Base-by-base conservation (phyloP, 2,888 invertebrate genomes). In the Elegia similella region DNA sequence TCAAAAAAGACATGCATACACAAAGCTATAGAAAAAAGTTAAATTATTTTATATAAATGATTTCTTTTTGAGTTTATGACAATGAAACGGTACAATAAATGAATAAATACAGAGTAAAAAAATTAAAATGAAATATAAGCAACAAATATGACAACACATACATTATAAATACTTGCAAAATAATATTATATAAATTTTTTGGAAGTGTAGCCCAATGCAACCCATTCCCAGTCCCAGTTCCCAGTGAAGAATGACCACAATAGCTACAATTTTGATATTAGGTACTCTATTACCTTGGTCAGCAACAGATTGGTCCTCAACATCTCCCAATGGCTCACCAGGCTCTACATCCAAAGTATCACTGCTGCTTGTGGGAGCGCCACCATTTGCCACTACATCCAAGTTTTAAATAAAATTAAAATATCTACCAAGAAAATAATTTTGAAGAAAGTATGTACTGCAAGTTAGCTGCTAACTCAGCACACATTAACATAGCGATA, bases 351-450 rank as follows among this genome's bases (percentile, higher is more conserved):
- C 84, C 71, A 88, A 66, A 58, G 76, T 84, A 76, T 89, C 88
- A 67, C 87, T 88, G 75, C 89, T 90, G 72, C 89, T 90, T 38
- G 86, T 83, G 16, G 90, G 88, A 43, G 69, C 78, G 55, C 74
- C 88, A 58, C 86, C 89, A 78, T 87, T 86, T 62, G 80, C 66
- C 52, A 76, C 87, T 86, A 75, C 52, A 75, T 69, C 47, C 54
- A 55, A 62, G 15, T 55, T 54, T 29, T 15, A 15, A 30, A 32
- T 32, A 32, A 7, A 34, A 23, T 46, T 46, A 15, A 44, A 16
- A 16, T 10, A 23, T 46, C 23, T n/a, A 46, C 23, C 23, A 3
- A 23, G 5, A 23, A 23, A 23, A 23, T 23, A 23, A 23, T 23
- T 23, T 23, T 23, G 23, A 23, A 23, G 23, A 23, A 23, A 23